Base-by-base conservation (phyloP, 2,888 invertebrate genomes). In the Coenonympha glycerion region DNA sequence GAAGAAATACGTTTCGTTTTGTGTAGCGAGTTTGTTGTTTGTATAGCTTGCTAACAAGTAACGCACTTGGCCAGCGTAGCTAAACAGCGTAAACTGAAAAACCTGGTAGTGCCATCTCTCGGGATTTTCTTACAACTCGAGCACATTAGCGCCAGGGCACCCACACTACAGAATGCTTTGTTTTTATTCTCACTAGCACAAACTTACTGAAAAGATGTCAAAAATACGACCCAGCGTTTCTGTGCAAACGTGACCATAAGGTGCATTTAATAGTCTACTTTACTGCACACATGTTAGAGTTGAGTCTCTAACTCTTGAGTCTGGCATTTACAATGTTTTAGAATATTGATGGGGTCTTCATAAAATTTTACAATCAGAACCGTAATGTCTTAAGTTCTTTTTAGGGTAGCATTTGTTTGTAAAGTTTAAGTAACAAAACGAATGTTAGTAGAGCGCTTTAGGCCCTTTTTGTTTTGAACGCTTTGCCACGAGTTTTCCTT, bases 141-240 rank as follows among this genome's bases (percentile, higher is more conserved):
- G 65, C 71, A 71, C 81, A 81, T 79, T 82, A 83, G 82, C 86
- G 85, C 85, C 84, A 70, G 47, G 47, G 47, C 55, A 51, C 51
- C 28, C 62, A 59, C 59, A 60, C 39, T 47, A 59, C 66, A 68
- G 63, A 69, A 71, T 6, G 9, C 31, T 11, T 46, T 39, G 40
- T 50, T 6, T 31, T 42, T 33, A 50, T 21, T 15, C 19, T 55
- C 56, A 53, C 58, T 22, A 49, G 76, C 75, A 79, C 79, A 65
- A 28, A 28, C 55, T 53, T 39, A 49, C 49, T 53, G 67, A 74
- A 83, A 82, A 81, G 73, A 69, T 72, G 58, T 58, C 73, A 79
- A 83, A 80, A 84, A 81, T 73, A 48, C 57, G 52, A 52, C 31
- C 55, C 49, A 46, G 55, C 55, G 61, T 53, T 62, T 67, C 61